Conservation (phyloP, 2,888 invertebrate species). For the Melinopterus prodromus region DNA sequence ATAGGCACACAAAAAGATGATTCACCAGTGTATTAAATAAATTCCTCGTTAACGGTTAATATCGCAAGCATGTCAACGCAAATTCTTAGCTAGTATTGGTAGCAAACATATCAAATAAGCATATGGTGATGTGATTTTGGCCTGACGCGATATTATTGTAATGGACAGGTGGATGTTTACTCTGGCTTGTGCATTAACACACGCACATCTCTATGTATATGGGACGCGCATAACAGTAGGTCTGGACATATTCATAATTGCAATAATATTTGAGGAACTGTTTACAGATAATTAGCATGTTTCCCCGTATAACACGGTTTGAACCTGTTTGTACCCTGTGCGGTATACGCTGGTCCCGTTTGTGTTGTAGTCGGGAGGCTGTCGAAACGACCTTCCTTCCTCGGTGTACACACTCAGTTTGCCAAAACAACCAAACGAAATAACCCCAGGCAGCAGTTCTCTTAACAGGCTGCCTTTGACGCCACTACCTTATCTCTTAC, state of each 20-base stretch:
- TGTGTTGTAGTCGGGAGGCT: not conserved
- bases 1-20: too few species aligned
- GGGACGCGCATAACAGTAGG: not conserved
- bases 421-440: conserved; percentile 24
- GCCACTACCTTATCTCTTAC: not conserved
- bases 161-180: not conserved
- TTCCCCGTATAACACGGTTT: conserved; percentile 17
- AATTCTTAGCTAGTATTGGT: too few species aligned
- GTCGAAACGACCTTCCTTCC: not conserved
- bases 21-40: too few species aligned
- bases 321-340: not conserved
- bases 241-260: conserved; percentile 29
- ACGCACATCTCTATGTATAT: not conserved
- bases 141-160: not conserved
- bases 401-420: conserved; percentile 8
- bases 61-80: too few species aligned
- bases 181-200: not conserved
- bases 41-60: too few species aligned
- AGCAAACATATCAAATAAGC: too few species aligned
- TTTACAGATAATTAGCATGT: conserved; percentile 38
- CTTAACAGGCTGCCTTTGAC: not conserved
- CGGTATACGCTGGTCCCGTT: not conserved
- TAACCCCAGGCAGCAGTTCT: not conserved
- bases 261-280: conserved; percentile 36
- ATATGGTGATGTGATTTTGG: too few species aligned